Conservation (phyloP, 2,888 invertebrate genomes). For the Cephus nigrinus region DNA sequence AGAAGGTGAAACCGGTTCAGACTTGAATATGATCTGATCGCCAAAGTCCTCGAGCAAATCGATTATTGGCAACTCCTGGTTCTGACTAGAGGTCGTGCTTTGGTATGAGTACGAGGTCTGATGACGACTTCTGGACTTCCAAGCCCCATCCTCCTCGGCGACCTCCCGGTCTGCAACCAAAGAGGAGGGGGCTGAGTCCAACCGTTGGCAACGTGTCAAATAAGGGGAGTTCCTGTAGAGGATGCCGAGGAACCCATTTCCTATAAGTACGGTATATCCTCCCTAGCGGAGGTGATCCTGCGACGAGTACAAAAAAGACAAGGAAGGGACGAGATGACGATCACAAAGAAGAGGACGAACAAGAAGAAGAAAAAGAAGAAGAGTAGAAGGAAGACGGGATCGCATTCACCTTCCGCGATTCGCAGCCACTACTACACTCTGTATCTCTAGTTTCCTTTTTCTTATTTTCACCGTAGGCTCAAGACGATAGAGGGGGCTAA, state of each 20-base stretch:
- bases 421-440: too few species aligned
- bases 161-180: slow-evolving; percentile 67
- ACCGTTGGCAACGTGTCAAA: slow-evolving; percentile 33
- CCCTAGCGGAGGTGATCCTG: too few species aligned
- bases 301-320: background rate
- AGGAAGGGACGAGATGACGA: background rate
- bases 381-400: background rate
- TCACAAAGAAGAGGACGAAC: background rate
- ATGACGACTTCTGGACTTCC: slow-evolving; percentile 53
- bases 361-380: background rate
- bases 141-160: slow-evolving; percentile 66
- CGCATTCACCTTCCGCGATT: too few species aligned
- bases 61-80: slow-evolving; percentile 53
- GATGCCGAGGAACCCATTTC: too few species aligned
- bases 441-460: background rate
- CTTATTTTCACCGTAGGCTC: slow-evolving; percentile 3
- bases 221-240: too few species aligned
- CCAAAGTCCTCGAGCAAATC: slow-evolving; percentile 60
- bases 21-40: slow-evolving; percentile 55
- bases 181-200: slow-evolving; percentile 66
- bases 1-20: slow-evolving; percentile 56
- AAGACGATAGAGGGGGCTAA: slow-evolving; percentile 14
- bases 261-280: too few species aligned
- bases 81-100: slow-evolving; percentile 34
- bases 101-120: slow-evolving; percentile 32